Evolutionary conservation across 2,888 invertebrate genomes (phyloP), one percentile per base, ranked within the genome.

Genomic region (Drosophila birchii): DNA sequence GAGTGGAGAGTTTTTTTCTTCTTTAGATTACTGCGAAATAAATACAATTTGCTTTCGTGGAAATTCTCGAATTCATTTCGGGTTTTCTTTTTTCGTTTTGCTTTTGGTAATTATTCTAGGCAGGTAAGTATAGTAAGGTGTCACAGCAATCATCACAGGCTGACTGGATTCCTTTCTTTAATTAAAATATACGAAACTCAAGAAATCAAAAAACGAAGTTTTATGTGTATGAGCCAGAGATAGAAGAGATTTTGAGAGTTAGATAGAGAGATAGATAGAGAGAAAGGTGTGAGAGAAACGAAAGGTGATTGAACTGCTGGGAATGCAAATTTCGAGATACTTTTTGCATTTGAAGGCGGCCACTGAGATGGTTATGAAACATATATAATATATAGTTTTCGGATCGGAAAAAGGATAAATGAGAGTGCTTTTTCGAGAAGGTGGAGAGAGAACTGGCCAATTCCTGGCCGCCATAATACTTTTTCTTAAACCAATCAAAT

Each of bases 71-170:
- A 75, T 88, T 83, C 29, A 39, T 63, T 67, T 73, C 78, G 41
- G 36, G n/a, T 59, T 64, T 45, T 36, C 39, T 45, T 32, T 64
- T 16, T n/a, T n/a, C n/a, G n/a, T n/a, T n/a, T 29, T 34, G 45
- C 51, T 67, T 60, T 53, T 36, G 62, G 64, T 62, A 34, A 11
- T 70, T 77, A 78, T 80, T 45, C 66, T 47, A 56, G 38, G 54
- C 57, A 59, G 66, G 58, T 86, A 85, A 90, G 85, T 86, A 86
- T 86, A 86, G 90, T 90, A 86, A 86, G 87, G 87, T 90, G 85
- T 86, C 84, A 89, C 86, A 88, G 70, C 78, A 84, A 86, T 86
- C 58, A 49, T 47, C 51, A 58, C 49, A 8, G 8, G 29, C 29
- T 41, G 49, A 43, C 69, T 49, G 51, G 36, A 68, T 66, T 59